Base-by-base conservation (phyloP, 2,888 invertebrate genomes). In the Mesopsocus fuscifrons region DNA sequence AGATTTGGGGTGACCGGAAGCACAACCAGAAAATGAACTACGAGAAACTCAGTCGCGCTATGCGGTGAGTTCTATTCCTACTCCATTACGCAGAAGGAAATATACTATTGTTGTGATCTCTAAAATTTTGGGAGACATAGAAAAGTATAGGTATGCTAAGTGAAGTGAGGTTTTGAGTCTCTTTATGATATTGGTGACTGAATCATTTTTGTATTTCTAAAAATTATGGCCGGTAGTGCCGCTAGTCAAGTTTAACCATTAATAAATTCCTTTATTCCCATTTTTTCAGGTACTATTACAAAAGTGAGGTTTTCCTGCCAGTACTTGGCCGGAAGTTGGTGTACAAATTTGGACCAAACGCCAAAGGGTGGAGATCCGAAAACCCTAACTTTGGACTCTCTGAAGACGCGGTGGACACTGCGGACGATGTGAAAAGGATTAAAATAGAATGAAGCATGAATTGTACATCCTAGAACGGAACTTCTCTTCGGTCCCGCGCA, bases 1-100 rank as follows among this genome's bases (percentile, higher is more conserved):
- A 79, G 53, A 66, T 85, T 35, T 89, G 89, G 89, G 88, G 88
- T 3, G 73, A 74, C 47, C 65, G 81, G 58, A 88, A 88, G 58
- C 77, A 81, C 58, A 89, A 89, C 57, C 74, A 75, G 41, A 76
- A 77, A 57, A 91, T 91, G 89, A 88, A 82, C 33, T 91, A 88
- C 57, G 89, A 89, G 59, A 91, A 91, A 62, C 73, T 91, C 54
- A 87, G 85, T 60, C 64, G 89, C 48, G 89, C 89, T 13, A 84
- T 91, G 79, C 71, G 80, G 77, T 77, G 57, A 55, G 57, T 41
- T 41, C 17, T 43, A 0, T 32, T 32, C 9, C 40, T 16, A 11
- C 11, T 21, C 5, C n/a, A n/a, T n/a, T n/a, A n/a, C 34, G 17
- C 15, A 21, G 8, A 20, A 30, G 15, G 18, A n/a, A 40, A 17